Percentiles rank a stretch among this genome's conserved stretches.
Conservation (phyloP, 2,888 invertebrate species). For the Heliconius erato region DNA sequence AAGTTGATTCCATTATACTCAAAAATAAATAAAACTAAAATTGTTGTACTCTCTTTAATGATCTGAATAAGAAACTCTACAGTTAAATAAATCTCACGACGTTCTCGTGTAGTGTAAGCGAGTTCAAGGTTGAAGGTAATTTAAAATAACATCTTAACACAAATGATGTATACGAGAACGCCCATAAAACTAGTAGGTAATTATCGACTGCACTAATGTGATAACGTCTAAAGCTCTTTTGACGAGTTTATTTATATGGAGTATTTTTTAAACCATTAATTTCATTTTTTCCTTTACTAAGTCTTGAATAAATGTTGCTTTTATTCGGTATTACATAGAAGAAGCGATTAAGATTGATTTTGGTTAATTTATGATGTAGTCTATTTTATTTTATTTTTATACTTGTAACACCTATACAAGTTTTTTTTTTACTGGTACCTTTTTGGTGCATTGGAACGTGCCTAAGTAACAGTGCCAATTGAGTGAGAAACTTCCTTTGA, state of each 20-base stretch:
- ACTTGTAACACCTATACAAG: neutral
- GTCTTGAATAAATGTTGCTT: slow-evolving; percentile 17
- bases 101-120: slow-evolving; percentile 65
- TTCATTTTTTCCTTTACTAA: slow-evolving; percentile 58
- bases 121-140: slow-evolving; percentile 65
- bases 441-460: slow-evolving; percentile 14
- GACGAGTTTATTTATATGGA: slow-evolving; percentile 76
- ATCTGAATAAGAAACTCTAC: slow-evolving; percentile 38
- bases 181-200: slow-evolving; percentile 77
- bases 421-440: neutral
- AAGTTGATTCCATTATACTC: neutral
- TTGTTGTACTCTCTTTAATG: neutral
- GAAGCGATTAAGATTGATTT: slow-evolving; percentile 24
- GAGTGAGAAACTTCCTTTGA: neutral
- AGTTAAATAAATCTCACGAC: slow-evolving; percentile 69
- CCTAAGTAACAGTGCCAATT: slow-evolving; percentile 6
- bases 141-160: slow-evolving; percentile 81
- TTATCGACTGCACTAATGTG: slow-evolving; percentile 80
- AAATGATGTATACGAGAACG: slow-evolving; percentile 82
- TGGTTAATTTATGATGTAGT: neutral
- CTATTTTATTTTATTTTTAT: neutral
- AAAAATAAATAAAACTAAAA: neutral
- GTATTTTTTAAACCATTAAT: slow-evolving; percentile 67
- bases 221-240: slow-evolving; percentile 77
- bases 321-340: slow-evolving; percentile 21